Conservation (phyloP, 2,888 invertebrate species). For the Portevinia maculata region DNA sequence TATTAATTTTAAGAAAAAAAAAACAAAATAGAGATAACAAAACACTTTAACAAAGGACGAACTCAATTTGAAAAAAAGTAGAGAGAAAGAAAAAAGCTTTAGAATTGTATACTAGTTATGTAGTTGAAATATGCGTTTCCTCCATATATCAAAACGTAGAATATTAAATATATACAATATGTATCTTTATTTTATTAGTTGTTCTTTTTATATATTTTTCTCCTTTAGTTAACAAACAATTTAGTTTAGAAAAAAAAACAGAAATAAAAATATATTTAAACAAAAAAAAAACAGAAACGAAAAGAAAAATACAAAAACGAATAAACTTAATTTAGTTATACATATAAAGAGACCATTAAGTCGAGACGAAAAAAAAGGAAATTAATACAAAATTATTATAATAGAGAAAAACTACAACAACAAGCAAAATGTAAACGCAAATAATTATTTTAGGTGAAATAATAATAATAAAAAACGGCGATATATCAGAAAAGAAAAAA, state of each 20-base stretch:
- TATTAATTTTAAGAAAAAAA: constrained; percentile 19
- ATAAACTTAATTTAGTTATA: constrained; percentile 51
- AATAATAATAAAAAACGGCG: constrained; percentile 36
- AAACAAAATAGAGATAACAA: not conserved
- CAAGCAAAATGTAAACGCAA: constrained; percentile 50
- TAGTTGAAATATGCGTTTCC: constrained; percentile 35
- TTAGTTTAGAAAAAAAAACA: constrained; percentile 33
- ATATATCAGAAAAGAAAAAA: constrained; percentile 51
- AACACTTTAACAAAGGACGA: constrained; percentile 1
- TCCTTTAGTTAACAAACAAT: constrained; percentile 28
- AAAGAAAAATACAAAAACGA: constrained; percentile 28
- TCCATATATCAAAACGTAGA: constrained; percentile 43
- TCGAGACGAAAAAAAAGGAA: constrained; percentile 6
- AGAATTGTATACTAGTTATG: constrained; percentile 23
- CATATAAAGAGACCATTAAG: constrained; percentile 8
- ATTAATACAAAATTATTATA: not conserved
- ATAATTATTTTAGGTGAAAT: constrained; percentile 52
- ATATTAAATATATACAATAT: constrained; percentile 24
- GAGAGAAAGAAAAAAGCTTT: constrained; percentile 37
- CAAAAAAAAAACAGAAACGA: constrained; percentile 2
- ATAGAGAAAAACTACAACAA: constrained; percentile 20
- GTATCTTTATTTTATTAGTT: constrained; percentile 4
- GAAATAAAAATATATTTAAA: not conserved
- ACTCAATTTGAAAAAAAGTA: constrained; percentile 14
- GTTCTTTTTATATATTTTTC: constrained; percentile 20